Percentiles rank a stretch among this genome's conserved stretches.
These are phyloP conservation scores for Corydoras sp. DNA, from an alignment of 2,113 vertebrate species.

Conservation along the genomic window DNA sequence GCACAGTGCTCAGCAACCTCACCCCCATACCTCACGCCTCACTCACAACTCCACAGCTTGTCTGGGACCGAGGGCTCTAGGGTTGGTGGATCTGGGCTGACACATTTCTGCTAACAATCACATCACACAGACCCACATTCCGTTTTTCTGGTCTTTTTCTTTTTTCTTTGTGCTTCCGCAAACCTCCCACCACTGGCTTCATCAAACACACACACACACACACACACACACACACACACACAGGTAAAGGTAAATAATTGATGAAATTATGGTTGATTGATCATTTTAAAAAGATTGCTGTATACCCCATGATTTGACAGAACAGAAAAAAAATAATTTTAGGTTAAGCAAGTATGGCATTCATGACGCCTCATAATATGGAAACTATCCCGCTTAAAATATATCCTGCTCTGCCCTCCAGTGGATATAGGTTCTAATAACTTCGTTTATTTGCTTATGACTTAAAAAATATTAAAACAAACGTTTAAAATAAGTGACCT, in stretches of 20 bases:
- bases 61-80: slow-evolving; percentile 51
- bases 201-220: slow-evolving; percentile 12
- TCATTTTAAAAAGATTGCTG: no score
- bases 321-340: no score
- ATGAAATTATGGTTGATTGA: neutral
- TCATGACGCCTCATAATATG: no score
- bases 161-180: slow-evolving; percentile 36
- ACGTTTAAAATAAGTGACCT: no score
- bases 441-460: no score
- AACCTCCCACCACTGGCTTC: slow-evolving; percentile 18
- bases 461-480: no score
- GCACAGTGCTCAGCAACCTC: slow-evolving; percentile 45
- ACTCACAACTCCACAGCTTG: slow-evolving; percentile 50
- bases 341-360: no score
- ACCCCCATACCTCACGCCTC: slow-evolving; percentile 46
- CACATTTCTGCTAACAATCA: slow-evolving; percentile 97
- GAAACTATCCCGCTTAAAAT: no score
- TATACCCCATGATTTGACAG: no score
- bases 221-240: slow-evolving; percentile 3
- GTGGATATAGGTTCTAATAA: no score
- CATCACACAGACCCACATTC: slow-evolving; percentile 92
- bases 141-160: slow-evolving; percentile 69
- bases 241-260: slow-evolving; percentile 7
- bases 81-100: slow-evolving; percentile 69
- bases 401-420: no score